A percentile compares a stretch with the other conserved stretches of the same genome.
These are phyloP conservation scores for Notothenia rossii DNA, from an alignment of 2,113 vertebrate species.

Conservation along the genomic window DNA sequence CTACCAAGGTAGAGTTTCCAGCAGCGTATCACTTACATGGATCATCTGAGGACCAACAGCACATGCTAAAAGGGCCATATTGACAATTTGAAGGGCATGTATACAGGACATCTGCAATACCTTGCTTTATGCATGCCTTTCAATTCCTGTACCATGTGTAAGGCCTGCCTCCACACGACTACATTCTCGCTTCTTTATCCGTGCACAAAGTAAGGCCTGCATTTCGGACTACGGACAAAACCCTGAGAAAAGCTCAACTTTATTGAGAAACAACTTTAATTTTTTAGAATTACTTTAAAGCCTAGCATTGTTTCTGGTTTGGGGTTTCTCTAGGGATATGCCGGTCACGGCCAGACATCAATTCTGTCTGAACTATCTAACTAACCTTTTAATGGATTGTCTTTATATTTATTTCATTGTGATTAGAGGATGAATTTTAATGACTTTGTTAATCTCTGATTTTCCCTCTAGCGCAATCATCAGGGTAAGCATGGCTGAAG, in stretches of 20 bases:
- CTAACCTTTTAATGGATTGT: not conserved
- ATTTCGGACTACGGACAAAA: not conserved
- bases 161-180: not conserved
- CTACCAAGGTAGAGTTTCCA: conserved; percentile 60
- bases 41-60: conserved; percentile 34
- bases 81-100: conserved; percentile 49
- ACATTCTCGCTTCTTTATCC: not conserved
- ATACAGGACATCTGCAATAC: conserved; percentile 6
- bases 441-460: not conserved
- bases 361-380: not conserved
- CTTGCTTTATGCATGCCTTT: conserved; percentile 3
- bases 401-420: not conserved
- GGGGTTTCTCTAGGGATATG: not conserved
- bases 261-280: not conserved
- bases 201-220: not conserved
- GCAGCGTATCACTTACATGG: conserved; percentile 63
- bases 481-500: not conserved
- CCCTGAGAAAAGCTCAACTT: not conserved
- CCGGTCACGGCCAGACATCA: not conserved
- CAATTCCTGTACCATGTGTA: not conserved
- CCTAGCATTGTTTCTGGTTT: not conserved
- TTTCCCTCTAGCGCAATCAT: not conserved
- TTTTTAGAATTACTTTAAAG: not conserved
- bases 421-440: not conserved
- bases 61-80: conserved; percentile 44